Conservation (phyloP, 2,888 invertebrate species). For the Brachylomia viminalis region DNA sequence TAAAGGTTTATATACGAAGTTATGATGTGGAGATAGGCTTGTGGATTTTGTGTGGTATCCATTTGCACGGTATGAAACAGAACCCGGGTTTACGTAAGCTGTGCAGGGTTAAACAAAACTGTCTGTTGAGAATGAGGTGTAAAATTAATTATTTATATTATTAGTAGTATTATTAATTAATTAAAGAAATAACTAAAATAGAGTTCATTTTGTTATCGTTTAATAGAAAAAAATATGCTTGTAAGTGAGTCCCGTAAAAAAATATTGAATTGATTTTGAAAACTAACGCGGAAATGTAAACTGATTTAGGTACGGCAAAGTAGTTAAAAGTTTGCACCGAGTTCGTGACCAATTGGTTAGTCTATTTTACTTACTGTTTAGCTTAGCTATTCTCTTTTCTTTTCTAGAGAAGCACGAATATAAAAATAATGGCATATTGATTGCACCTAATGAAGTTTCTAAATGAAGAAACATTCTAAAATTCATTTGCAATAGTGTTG, state of each 20-base stretch:
- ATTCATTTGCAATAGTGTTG: not conserved
- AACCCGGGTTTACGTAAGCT: conserved; percentile 27
- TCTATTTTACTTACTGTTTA: not conserved
- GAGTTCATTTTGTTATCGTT: not conserved
- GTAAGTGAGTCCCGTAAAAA: not conserved
- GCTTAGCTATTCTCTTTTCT: not conserved
- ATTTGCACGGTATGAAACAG: conserved; percentile 34
- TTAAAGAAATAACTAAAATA: not conserved
- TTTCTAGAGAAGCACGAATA: not conserved
- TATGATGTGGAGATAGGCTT: conserved; percentile 40
- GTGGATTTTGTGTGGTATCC: conserved; percentile 27
- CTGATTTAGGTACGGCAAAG: conserved; percentile 3
- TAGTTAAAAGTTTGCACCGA: conserved; percentile 1
- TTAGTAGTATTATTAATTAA: too few relatives aligned
- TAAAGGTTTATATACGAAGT: conserved; percentile 45
- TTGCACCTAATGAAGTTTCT: not conserved
- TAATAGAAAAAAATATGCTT: not conserved
- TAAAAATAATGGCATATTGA: not conserved
- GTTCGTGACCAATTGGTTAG: conserved; percentile 2
- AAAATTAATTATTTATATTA: not conserved
- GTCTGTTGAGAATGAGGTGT: not conserved
- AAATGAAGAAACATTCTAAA: not conserved
- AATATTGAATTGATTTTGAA: not conserved
- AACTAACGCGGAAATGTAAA: conserved; percentile 13
- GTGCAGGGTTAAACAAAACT: not conserved